Evolutionary conservation across 23 tunicate genomes (phyloP), one percentile per base, ranked within the genome.

Genomic region (Corella eumyota): DNA sequence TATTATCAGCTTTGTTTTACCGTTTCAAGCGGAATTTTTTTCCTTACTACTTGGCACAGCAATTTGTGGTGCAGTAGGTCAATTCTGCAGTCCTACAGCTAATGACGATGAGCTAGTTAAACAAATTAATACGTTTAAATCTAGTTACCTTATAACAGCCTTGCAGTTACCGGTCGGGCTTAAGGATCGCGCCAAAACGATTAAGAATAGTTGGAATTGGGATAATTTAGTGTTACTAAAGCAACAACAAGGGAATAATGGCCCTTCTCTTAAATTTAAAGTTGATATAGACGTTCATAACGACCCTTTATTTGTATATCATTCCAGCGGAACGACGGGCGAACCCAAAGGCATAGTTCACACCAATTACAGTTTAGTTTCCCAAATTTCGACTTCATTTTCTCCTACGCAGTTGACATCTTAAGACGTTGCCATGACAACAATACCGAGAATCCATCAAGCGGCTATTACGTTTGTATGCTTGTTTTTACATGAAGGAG

Each of bases 301-400:
- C 30, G 60, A 54, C 31, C 29, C 60, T 26, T 2, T 23, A 7
- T 23, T 25, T 23, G 29, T 54, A 4, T 32, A 3, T 2, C 29
- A 26, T 54, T 26, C 60, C 30, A 54, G 60, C 60, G 60, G 60
- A 19, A 26, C 60, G 3, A 54, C 60, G 6, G 60, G 60, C 2
- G 60, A 54, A 22, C 60, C 60, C 4, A 54, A 54, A 54, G 60
- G 6, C 3, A 2, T 54, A 11, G 60, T 54, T 2, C 6, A 26
- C 29, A 54, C 60, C 27, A 54, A 23, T 54, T 24, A 32, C 30
- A 54, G 23, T 54, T 2, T 54, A 19, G 3, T 4, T 32, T 25
- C 60, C 11, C 19, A 4, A 32, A 17, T 54, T 54, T 32, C 15
- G 25, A 54, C 31, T 2, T 54, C 2, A 2, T 13, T 26, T 19